Evolutionary conservation across 2,888 invertebrate species (phyloP), one percentile per base, ranked within the genome.

Genomic region (Aphodius sticticus): DNA sequence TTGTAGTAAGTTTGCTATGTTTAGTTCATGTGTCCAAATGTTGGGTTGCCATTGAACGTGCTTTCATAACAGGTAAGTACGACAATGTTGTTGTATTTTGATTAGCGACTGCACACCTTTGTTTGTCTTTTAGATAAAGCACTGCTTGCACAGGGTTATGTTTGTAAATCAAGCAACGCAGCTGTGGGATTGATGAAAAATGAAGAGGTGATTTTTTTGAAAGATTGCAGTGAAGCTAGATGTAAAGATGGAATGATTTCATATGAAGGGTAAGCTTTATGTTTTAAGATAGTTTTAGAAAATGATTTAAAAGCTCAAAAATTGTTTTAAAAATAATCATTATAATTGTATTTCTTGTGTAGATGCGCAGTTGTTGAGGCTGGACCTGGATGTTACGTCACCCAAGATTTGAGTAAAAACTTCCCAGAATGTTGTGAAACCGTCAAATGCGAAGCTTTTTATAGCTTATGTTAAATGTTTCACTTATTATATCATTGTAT

Each of bases 221-320:
- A 71, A 26, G 71, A 26, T 71, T 71, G 71, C 14, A 35, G 71
- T 12, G 15, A 71, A 15, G 71, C 35, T 15, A 71, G 35, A 16
- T 71, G 71, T 71, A 37, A 74, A 5, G 74, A 74, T 12, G 74
- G 74, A 74, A 26, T 74, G n/a, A 74, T 74, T n/a, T 35, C 74
- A 26, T 74, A 74, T 74, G n/a, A 35, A 12, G 37, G 36, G 74
- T 74, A 74, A 74, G 36, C 9, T 26, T 26, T 71, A 6, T 15
- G 15, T 14, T 26, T 26, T 3, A 26, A 26, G 26, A 26, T 26
- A 26, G 26, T 3, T 26, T 26, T 26, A 26, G 2, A 3, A 26
- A 26, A 26, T 26, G 26, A 26, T 26, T 26, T 26, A 26, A 26
- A 26, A 26, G 3, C 26, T 26, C 26, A 26, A 26, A 26, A 26